Conservation (phyloP, 92 coral and sea anemone genomes). For the Actinernus sp. region DNA sequence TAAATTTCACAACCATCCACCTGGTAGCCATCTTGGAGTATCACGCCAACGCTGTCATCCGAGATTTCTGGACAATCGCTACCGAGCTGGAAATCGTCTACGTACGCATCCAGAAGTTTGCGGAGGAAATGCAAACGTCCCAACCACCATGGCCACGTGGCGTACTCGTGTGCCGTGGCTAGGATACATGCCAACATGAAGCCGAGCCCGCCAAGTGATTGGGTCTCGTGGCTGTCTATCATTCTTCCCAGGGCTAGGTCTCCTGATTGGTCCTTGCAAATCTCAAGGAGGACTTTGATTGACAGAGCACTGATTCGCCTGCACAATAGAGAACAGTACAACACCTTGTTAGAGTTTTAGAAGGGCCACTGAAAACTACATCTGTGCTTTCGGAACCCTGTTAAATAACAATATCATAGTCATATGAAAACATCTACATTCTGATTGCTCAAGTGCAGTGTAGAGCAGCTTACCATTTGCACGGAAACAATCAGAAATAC, state of each 20-base stretch:
- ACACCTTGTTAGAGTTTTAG: not conserved
- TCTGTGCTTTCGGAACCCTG: no score
- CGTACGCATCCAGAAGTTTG: slow-evolving; percentile 82
- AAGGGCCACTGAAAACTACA: no score
- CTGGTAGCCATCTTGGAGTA: slow-evolving; percentile 62
- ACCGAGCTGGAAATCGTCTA: slow-evolving; percentile 66
- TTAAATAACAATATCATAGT: no score
- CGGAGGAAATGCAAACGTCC: slow-evolving; percentile 85
- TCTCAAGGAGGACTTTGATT: slow-evolving; percentile 84
- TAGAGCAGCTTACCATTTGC: no score
- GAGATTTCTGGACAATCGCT: slow-evolving; percentile 58
- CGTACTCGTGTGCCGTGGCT: slow-evolving; percentile 79
- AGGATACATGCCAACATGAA: slow-evolving; percentile 88
- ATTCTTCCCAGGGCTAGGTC: slow-evolving; percentile 94
- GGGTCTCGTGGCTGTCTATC: slow-evolving; percentile 61
- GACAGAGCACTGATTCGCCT: slow-evolving; percentile 96
- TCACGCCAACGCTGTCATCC: slow-evolving; percentile 69
- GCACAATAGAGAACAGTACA: slow-evolving; percentile 9
- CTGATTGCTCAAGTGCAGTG: no score
- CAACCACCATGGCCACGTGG: slow-evolving; percentile 99
- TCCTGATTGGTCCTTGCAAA: slow-evolving; percentile 92
- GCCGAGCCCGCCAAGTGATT: slow-evolving; percentile 83
- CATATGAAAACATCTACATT: no score
- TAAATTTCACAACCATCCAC: slow-evolving; percentile 67
- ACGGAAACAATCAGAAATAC: no score